Conservation (phyloP, 2,113 vertebrate genomes). For the Saguinus imperator region DNA sequence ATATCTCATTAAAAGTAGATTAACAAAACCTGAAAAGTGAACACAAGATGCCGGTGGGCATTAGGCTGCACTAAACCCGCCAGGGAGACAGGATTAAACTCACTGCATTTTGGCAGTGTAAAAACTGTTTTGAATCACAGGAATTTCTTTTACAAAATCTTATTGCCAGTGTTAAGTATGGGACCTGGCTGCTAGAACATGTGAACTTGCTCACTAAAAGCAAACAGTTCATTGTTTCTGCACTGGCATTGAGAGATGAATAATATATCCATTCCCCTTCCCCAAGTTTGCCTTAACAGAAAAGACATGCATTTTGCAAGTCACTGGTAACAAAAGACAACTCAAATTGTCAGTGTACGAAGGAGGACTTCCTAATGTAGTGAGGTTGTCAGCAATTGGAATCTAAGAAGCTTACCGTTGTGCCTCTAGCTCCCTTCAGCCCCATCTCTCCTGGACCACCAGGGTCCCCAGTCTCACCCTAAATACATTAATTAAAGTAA, state of each 20-base stretch:
- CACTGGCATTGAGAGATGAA: background rate
- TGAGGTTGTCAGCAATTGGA: accelerated
- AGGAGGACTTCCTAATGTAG: background rate
- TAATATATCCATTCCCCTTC: background rate
- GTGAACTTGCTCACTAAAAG: background rate
- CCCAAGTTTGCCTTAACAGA: background rate
- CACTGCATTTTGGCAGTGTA: background rate
- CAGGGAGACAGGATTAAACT: background rate
- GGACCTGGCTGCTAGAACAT: background rate
- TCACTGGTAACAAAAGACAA: background rate
- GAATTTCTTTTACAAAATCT: background rate
- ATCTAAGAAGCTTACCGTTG: conserved; percentile 41
- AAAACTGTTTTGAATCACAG: background rate
- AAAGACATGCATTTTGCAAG: background rate
- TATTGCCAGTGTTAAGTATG: background rate
- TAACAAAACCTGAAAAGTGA: background rate
- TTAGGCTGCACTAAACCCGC: background rate
- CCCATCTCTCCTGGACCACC: conserved; percentile 57
- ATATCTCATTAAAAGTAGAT: background rate
- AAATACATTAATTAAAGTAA: background rate
- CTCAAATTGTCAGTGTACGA: background rate
- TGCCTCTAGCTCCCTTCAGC: conserved; percentile 73
- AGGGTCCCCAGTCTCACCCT: conserved; percentile 68
- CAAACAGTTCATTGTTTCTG: background rate
- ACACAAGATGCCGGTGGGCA: background rate